Evolutionary conservation across 2,797 vertebrate genomes (phyloP), one percentile per base, ranked within the genome.

Genomic region (Amblyraja radiata): DNA sequence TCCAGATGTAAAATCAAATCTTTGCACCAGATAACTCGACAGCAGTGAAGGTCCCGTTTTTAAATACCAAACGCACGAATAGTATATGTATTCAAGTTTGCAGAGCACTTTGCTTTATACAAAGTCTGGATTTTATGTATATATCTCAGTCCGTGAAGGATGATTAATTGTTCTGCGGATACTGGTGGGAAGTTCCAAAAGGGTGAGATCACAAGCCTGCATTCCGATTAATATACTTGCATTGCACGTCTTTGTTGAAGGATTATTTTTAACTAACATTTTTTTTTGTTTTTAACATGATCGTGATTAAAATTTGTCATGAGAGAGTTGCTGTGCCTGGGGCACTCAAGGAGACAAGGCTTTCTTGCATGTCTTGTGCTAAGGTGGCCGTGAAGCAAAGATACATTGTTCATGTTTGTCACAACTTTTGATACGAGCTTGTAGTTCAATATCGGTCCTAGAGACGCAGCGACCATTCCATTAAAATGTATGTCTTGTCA

Each of bases 391-490:
- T 68, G n/a, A 88, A 36, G 63, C 58, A 86, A 86, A 83, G 4
- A n/a, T 14, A 65, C 84, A 36, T 65, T 36, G 1, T 68, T 68
- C 32, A 36, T 68, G n/a, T 86, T 54, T 13, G 28, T 88, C 63
- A 88, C 84, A 84, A 25, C 9, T 61, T 84, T 84, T 58, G 81
- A 61, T 61, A 58, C 54, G 68, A 88, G 61, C 61, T 88, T 88
- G 32, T 58, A n/a, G 28, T n/a, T 86, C 80, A 54, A 63, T 11
- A 54, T 86, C 25, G 58, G n/a, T 86, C 83, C 13, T 11, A 86
- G 58, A 86, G 58, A 86, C 28, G 28, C 83, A 63, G 21, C 8
- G 18, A 28, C 80, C 46, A 46, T n/a, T 14, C 58, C 81, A 14
- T 61, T 58, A 58, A 54, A 84, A 54, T 84, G 6, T 18, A 32